These are phyloP conservation scores for Aphaenogaster ashmeadi DNA, from an alignment of 1,140 invertebrate genomes.

Conservation along the genomic window DNA sequence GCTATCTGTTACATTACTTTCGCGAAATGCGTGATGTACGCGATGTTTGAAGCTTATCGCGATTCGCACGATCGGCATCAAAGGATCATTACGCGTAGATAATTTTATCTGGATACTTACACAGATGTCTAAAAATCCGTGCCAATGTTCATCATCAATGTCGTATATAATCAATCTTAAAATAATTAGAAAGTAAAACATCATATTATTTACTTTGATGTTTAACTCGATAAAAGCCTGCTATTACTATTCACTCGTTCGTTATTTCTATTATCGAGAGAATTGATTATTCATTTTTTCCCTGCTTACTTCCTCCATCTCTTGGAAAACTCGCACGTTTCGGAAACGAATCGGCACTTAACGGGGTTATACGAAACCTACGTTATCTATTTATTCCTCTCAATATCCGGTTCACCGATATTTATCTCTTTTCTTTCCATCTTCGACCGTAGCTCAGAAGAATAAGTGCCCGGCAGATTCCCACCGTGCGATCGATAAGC, in stretches of 20 bases:
- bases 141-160: background rate
- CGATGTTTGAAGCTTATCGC: conserved; percentile 24
- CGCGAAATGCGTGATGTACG: conserved; percentile 6
- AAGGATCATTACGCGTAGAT: background rate
- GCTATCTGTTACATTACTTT: conserved; percentile 39
- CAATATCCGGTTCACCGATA: conserved; percentile 59
- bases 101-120: background rate
- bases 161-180: background rate
- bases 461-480: conserved; percentile 46
- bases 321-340: conserved; percentile 14
- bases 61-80: background rate
- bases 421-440: conserved; percentile 61
- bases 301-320: background rate
- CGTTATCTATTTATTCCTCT: conserved; percentile 61
- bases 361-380: conserved; percentile 35
- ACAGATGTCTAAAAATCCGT: background rate
- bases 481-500: conserved; percentile 50
- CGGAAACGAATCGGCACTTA: conserved; percentile 27
- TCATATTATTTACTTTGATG: background rate
- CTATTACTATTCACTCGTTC: background rate
- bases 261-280: background rate
- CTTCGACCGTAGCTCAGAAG: conserved; percentile 27
- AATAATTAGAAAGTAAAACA: background rate
- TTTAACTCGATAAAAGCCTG: background rate
- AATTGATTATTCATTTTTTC: background rate